Evolutionary conservation across 2,113 vertebrate genomes (phyloP).

Genomic region (Bettongia penicillata): DNA sequence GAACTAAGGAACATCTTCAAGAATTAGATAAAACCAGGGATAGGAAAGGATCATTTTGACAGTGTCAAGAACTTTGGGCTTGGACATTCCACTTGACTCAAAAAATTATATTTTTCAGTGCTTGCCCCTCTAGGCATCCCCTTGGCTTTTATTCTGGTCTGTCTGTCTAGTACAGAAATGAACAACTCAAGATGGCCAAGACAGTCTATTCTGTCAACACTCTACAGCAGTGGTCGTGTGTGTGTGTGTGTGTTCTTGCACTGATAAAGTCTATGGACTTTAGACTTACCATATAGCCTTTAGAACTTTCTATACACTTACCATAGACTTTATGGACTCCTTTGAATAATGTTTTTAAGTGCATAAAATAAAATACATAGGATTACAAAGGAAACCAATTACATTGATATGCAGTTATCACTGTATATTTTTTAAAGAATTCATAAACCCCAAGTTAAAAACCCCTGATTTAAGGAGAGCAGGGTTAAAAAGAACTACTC

Average conservation of each 20-base stretch:
- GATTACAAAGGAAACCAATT: neutral
- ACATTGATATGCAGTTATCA: neutral
- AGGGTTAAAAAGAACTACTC: neutral
- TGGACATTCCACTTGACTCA: neutral
- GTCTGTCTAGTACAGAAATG: neutral
- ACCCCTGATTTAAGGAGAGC: neutral
- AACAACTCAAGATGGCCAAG: neutral
- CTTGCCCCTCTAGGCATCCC: neutral
- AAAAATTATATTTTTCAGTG: neutral
- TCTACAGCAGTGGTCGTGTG: neutral
- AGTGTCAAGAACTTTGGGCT: neutral
- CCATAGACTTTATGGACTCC: neutral
- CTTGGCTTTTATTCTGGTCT: neutral
- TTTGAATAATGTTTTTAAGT: neutral
- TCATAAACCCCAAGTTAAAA: neutral
- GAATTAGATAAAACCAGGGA: neutral
- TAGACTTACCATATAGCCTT: no score
- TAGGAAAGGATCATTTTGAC: neutral
- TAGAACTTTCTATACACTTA: no score
- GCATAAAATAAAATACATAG: neutral
- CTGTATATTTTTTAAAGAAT: neutral
- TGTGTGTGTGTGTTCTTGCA: neutral
- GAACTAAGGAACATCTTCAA: neutral
- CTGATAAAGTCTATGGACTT: neutral
- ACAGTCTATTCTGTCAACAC: neutral